Conservation (phyloP, 2,888 invertebrate species). For the Uropetala carovei region DNA sequence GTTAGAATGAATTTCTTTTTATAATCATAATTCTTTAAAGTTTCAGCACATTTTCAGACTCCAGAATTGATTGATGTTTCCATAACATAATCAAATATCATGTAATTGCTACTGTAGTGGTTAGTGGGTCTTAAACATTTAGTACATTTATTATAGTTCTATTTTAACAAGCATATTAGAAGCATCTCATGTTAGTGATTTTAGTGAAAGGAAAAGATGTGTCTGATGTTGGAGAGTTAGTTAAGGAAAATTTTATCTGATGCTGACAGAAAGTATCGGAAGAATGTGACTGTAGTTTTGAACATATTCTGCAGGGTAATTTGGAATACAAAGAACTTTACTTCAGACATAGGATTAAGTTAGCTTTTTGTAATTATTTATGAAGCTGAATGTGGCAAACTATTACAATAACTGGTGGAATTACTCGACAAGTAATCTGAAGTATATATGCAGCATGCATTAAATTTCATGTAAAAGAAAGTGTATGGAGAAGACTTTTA, state of each 20-base stretch:
- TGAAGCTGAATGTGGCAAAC: too few relatives aligned
- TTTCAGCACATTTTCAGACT: neutral
- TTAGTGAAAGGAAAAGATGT: neutral
- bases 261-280: neutral
- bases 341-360: too few relatives aligned
- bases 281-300: neutral
- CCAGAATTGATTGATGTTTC: neutral
- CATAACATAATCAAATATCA: neutral
- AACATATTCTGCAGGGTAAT: too few relatives aligned
- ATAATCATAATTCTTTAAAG: neutral
- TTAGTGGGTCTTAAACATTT: neutral
- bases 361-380: too few relatives aligned
- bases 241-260: conserved; percentile 41
- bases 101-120: neutral
- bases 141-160: neutral
- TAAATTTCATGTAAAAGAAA: too few relatives aligned
- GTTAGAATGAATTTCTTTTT: conserved; percentile 10
- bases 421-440: too few relatives aligned
- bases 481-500: too few relatives aligned
- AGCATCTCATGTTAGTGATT: neutral
- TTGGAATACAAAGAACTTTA: too few relatives aligned
- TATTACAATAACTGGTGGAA: too few relatives aligned
- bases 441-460: too few relatives aligned
- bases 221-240: conserved; percentile 66
- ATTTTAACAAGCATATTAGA: neutral